Percentiles rank a stretch among this genome's conserved stretches.
Conservation (phyloP, 2,113 vertebrate genomes). For the Elaphurus davidianus region DNA sequence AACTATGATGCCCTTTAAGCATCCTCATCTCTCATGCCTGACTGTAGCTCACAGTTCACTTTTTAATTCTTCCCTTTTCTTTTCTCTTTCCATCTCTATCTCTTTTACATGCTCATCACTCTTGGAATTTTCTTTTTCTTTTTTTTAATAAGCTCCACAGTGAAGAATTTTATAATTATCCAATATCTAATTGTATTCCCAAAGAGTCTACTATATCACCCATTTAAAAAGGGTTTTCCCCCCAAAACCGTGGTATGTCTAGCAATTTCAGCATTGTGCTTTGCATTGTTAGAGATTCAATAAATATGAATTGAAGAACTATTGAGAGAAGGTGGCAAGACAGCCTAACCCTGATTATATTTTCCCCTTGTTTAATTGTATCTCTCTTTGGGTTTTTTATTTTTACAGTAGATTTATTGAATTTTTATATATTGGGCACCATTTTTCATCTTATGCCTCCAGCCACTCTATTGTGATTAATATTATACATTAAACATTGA, state of each 20-base stretch:
- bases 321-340: neutral
- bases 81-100: neutral
- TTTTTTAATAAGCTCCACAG: neutral
- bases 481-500: neutral
- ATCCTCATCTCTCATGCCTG: neutral
- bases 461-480: neutral
- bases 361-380: neutral
- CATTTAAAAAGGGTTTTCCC: neutral
- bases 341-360: neutral
- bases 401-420: neutral
- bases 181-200: neutral
- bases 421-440: neutral
- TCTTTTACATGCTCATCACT: neutral
- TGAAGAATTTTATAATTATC: neutral
- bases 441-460: neutral
- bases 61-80: neutral
- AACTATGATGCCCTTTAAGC: neutral
- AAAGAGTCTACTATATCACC: neutral
- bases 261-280: neutral
- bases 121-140: neutral
- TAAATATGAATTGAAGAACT: neutral
- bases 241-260: neutral
- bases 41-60: neutral
- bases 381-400: neutral
- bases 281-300: neutral